A percentile compares a stretch with the other conserved stretches of the same genome.
These are phyloP conservation scores for Adineta ricciae DNA, from an alignment of 2,888 invertebrate genomes.

Conservation along the genomic window DNA sequence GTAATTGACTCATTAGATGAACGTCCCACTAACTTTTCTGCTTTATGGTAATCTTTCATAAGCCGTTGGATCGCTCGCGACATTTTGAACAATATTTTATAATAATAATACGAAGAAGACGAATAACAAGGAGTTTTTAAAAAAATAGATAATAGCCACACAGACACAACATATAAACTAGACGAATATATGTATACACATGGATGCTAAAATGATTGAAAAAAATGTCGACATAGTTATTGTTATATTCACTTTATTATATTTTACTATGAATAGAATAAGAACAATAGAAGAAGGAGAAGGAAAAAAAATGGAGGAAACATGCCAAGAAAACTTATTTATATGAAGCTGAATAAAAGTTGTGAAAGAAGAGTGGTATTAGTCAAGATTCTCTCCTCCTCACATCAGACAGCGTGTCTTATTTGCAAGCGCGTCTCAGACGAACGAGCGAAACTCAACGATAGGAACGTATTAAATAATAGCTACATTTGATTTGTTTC, in stretches of 20 bases:
- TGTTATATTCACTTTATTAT: neutral
- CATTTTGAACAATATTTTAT: neutral
- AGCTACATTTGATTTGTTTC: constrained; percentile 23
- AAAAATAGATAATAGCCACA: neutral
- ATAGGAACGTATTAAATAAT: neutral
- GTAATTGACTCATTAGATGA: neutral
- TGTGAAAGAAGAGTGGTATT: constrained; percentile 1
- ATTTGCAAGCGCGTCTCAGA: neutral
- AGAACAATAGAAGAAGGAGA: neutral
- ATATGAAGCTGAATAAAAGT: neutral
- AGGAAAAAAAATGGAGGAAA: neutral
- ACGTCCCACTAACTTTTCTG: neutral
- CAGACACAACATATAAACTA: neutral
- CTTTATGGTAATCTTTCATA: neutral
- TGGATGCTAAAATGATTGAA: neutral
- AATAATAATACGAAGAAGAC: no score
- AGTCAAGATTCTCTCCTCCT: neutral
- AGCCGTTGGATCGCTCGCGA: neutral
- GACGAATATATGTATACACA: neutral
- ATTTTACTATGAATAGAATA: neutral
- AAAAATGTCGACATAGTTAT: neutral
- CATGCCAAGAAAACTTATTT: neutral
- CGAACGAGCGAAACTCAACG: neutral
- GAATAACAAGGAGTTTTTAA: neutral
- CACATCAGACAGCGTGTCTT: neutral